phyloP scores from a whole-genome alignment of 2,888 invertebrate genomes.

The Hedychridium roseum region DNA sequence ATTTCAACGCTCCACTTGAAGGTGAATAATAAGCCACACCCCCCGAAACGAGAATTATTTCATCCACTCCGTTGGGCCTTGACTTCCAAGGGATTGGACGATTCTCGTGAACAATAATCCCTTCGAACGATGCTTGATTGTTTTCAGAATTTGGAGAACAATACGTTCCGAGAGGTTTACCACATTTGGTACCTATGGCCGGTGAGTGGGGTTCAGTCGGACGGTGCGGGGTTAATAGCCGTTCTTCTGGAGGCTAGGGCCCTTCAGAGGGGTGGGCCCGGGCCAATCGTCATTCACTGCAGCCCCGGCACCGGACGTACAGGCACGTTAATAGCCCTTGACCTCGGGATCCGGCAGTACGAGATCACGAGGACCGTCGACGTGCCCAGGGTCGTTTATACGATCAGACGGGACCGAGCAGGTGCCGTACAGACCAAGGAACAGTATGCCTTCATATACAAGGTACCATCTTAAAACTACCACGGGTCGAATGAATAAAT shows the following conservation, averaged over 20 bases:
- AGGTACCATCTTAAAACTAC: too few species aligned
- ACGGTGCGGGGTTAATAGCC: slow-evolving; percentile 84
- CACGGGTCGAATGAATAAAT: too few species aligned
- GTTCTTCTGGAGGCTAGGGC: slow-evolving; percentile 85
- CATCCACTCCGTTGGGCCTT: too few species aligned
- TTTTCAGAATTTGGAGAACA: slow-evolving; percentile 76
- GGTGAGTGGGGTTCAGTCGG: slow-evolving; percentile 83
- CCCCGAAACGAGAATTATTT: not conserved
- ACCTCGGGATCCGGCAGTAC: slow-evolving; percentile 86
- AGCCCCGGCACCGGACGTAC: slow-evolving; percentile 92
- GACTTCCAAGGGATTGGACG: too few species aligned
- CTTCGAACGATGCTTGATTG: not conserved
- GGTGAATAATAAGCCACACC: slow-evolving; percentile 54
- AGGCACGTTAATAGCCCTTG: slow-evolving; percentile 86
- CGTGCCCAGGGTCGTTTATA: slow-evolving; percentile 85
- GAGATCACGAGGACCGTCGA: slow-evolving; percentile 83
- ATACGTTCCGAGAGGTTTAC: slow-evolving; percentile 85
- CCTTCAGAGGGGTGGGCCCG: slow-evolving; percentile 65
- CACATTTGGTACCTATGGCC: slow-evolving; percentile 98
- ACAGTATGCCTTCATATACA: slow-evolving; percentile 92
- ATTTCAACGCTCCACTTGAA: slow-evolving; percentile 86
- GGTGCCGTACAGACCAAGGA: slow-evolving; percentile 90
- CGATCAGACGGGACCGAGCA: slow-evolving; percentile 85
- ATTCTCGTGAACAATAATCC: too few species aligned
- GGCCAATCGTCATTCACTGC: slow-evolving; percentile 83